phyloP scores from a whole-genome alignment of 92 coral and sea anemone species.

The Zoanthus sociatus region DNA sequence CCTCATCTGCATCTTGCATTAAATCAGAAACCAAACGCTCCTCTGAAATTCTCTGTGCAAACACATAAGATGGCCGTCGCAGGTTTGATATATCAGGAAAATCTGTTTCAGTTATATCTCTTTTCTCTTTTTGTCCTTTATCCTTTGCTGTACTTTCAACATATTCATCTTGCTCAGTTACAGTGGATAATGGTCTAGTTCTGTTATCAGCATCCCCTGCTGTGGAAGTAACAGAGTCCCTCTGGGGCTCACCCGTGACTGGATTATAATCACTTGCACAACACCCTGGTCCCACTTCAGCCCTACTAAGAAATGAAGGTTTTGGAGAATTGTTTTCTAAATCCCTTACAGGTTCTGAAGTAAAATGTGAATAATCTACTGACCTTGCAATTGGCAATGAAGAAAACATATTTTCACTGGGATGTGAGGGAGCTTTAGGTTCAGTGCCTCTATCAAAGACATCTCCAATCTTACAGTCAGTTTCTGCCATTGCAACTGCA shows the following conservation, averaged over 20 bases:
- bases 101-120: constrained; percentile 18
- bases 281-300: constrained; percentile 41
- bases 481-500: neutral
- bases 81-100: constrained; percentile 56
- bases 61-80: constrained; percentile 91
- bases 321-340: neutral
- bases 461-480: constrained; percentile 14
- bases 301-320: constrained; percentile 22
- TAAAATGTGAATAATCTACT: neutral
- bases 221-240: neutral
- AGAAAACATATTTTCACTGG: constrained; percentile 20
- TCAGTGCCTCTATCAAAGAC: constrained; percentile 29
- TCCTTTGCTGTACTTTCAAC: constrained; percentile 40
- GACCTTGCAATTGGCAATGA: constrained; percentile 5
- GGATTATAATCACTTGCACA: constrained; percentile 31
- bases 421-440: constrained; percentile 26
- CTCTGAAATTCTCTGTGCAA: constrained; percentile 85
- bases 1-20: neutral
- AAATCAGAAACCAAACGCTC: constrained; percentile 32
- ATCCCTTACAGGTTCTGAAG: neutral
- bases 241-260: neutral
- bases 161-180: constrained; percentile 76
- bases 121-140: constrained; percentile 48
- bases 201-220: constrained; percentile 27
- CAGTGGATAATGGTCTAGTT: constrained; percentile 78